Evolutionary conservation across 2,797 vertebrate species (phyloP), one percentile per base, ranked within the genome.

Genomic region (Melanotaenia pygmaea): DNA sequence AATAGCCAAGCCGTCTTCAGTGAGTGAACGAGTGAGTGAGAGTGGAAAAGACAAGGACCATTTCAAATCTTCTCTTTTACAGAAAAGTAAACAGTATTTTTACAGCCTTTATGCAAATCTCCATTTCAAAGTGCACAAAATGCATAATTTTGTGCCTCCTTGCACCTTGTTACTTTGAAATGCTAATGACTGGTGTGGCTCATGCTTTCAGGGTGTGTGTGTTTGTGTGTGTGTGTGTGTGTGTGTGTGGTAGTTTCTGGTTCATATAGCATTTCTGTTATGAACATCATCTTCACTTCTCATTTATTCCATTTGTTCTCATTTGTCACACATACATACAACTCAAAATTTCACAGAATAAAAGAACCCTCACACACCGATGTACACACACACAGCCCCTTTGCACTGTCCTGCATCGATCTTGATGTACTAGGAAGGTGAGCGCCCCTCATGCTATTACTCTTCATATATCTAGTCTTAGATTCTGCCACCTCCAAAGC

Each of bases 131-230:
- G 83, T 84, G 83, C 79, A 83, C 77, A 81, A 87, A 89, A 90
- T 82, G 84, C 82, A 91, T 88, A 89, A 89, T 87, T 82, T 73
- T 84, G 82, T 83, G 84, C 77, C 84, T 89, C 68, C 69, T 78
- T 85, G 81, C 86, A 89, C 87, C 81, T 87, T 81, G 80, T 81
- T 82, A 87, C 90, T 92, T 93, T 91, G 86, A 92, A 92, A 92
- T 93, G 92, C 72, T 89, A 93, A 92, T 92, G 79, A 60, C 43
- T 59, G 64, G 40, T 76, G 54, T 34, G 74, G 80, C 80, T 82
- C 60, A 43, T 61, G 78, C 67, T 73, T 58, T 32, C 53, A 72
- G 26, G 7, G 53, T 62, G 54, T 34, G 43, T 50, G 66, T 77
- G 74, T 53, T 72, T 40, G 37, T 62, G 56, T 38, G 67, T 30